Evolutionary conservation across 2,888 invertebrate species (phyloP), one percentile per base, ranked within the genome.

Genomic region (Villa cingulata): DNA sequence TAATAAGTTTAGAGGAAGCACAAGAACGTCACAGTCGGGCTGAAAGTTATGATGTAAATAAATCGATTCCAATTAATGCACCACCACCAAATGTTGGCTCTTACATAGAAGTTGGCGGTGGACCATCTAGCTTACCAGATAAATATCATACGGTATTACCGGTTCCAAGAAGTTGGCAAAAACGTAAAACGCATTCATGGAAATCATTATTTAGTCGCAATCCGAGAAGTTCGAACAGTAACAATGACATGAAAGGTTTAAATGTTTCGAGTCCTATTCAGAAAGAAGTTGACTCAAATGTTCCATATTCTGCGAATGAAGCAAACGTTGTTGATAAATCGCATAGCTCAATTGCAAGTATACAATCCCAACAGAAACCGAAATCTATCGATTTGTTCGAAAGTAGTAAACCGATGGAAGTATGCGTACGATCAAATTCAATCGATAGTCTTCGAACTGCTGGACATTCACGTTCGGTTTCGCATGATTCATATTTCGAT

Each of bases 401-500:
- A 44, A 63, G 64, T 4, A 63, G 64, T 4, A 68, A 68, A 43
- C 64, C 66, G 9, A 63, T 68, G 61, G 70, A 70, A 43, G 58
- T 66, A 10, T 70, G 70, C 51, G 62, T 65, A 17, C 63, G 70
- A 41, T 69, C 70, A 20, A 67, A 60, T 55, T 70, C 70, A 7
- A 67, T 70, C 41, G 70, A 70, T 49, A 70, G 70, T 52, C 57
- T 70, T 16, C 64, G 70, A 20, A 70, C 70, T n/a, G 61, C 63
- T 7, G 70, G 70, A 1, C 70, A 70, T 40, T 70, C 70, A n/a
- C 61, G 82, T 42, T 90, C 90, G 1, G 86, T 90, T 1, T 90
- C 90, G 0, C 91, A 92, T 67, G 92, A 92, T 66, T 92, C 91
- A 1, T 92, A 92, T 70, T 92, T 92, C 71, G 90, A 91, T 61